A percentile compares a stretch with the other conserved stretches of the same genome.
Conservation (phyloP, 2,797 vertebrate species). For the Sparus aurata region DNA sequence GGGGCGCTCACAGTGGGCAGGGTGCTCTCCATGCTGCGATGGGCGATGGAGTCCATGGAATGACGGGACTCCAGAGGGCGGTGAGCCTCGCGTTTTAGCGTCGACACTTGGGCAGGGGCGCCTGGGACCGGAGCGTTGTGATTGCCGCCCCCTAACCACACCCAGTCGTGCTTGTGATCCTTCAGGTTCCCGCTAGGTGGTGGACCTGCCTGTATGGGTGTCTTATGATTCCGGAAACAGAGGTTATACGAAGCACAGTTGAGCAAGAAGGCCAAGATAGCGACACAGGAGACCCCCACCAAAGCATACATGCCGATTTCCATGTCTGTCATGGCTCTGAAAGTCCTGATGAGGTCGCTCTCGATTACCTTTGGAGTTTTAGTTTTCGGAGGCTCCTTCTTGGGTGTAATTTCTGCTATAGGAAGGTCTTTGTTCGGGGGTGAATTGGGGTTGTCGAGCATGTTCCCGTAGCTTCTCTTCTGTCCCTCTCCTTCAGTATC, state of each 20-base stretch:
- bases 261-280: slow-evolving; percentile 93
- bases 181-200: slow-evolving; percentile 79
- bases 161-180: slow-evolving; percentile 93
- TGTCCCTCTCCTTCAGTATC: slow-evolving; percentile 50
- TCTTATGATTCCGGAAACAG: slow-evolving; percentile 88
- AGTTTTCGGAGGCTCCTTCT: slow-evolving; percentile 84
- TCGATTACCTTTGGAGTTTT: slow-evolving; percentile 79
- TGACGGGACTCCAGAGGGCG: slow-evolving; percentile 80
- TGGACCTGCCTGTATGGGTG: slow-evolving; percentile 83
- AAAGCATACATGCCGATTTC: slow-evolving; percentile 95
- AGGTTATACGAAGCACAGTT: slow-evolving; percentile 91
- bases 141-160: slow-evolving; percentile 87
- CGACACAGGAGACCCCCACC: slow-evolving; percentile 91
- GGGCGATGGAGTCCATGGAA: slow-evolving; percentile 83
- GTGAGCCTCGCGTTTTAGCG: slow-evolving; percentile 74
- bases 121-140: slow-evolving; percentile 72
- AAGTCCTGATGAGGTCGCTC: slow-evolving; percentile 79
- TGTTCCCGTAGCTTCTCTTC: slow-evolving; percentile 79
- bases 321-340: slow-evolving; percentile 88
- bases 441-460: slow-evolving; percentile 82
- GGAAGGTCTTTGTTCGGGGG: slow-evolving; percentile 65
- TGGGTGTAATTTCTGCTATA: slow-evolving; percentile 46
- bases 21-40: slow-evolving; percentile 60
- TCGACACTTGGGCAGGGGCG: slow-evolving; percentile 57
- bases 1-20: slow-evolving; percentile 73